Evolutionary conservation across 2,888 invertebrate genomes (phyloP), one percentile per base, ranked within the genome.

Genomic region (Ophion slaviceki): DNA sequence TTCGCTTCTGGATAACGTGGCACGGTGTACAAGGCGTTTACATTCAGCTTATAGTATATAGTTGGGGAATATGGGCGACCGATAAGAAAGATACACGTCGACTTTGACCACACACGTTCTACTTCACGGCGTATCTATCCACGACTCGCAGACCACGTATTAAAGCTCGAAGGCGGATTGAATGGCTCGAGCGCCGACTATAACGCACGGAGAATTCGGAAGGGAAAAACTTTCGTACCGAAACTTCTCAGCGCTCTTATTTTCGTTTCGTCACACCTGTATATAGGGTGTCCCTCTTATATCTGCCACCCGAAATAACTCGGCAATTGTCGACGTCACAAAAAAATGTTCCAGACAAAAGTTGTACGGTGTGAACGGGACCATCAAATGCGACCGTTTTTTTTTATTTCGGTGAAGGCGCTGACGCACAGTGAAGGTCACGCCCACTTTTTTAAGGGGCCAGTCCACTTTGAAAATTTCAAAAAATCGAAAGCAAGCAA

Each of bases 71-170:
- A 83, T 79, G 64, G 74, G 74, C 74, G 78, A 67, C 81, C 78
- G 84, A 78, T 85, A 81, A 85, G 84, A 85, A 81, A 78, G 74
- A 81, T 67, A 85, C 84, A 81, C 84, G 84, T 85, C 72, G 84
- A 78, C 74, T 78, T 78, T 78, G 72, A 75, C 77, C 81, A 53
- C 72, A 40, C 68, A 40, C 40, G 84, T 74, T 62, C 74, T 68
- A 68, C 74, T 85, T 85, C 68, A 75, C 64, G 67, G 74, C 57
- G 28, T 24, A 61, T 59, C 61, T 68, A 66, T 78, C 32, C 68
- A 81, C 77, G 72, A 40, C 78, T 32, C 62, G n/a, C 72, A 57
- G 67, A 82, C 66, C 77, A 82, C 71, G 70, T 72, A 76, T 72
- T 72, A 67, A 78, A 74, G 82, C 71, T 32, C 24, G 57, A n/a